Conservation (phyloP, 2,888 invertebrate genomes). For the Acleris laterana region DNA sequence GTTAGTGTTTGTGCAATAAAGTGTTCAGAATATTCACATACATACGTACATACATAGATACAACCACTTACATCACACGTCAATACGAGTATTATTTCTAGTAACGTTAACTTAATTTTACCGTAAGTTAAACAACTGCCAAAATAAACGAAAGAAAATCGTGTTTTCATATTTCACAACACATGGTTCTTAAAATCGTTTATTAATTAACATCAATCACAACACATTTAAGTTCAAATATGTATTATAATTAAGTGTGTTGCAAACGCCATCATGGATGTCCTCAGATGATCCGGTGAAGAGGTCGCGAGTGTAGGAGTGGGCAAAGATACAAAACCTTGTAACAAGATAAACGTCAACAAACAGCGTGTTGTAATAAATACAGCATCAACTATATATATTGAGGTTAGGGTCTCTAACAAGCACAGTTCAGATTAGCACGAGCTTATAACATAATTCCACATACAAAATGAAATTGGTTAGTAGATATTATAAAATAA, state of each 20-base stretch:
- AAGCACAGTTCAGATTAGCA: constrained; percentile 61
- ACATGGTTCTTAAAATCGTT: constrained; percentile 17
- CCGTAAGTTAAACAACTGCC: too few relatives aligned
- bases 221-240: constrained; percentile 47
- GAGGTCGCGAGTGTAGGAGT: constrained; percentile 62
- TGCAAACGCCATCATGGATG: constrained; percentile 61
- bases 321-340: constrained; percentile 68
- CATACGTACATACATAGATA: too few relatives aligned
- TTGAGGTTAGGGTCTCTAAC: constrained; percentile 58
- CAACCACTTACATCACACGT: too few relatives aligned
- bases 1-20: too few relatives aligned
- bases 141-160: too few relatives aligned
- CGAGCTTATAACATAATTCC: constrained; percentile 52
- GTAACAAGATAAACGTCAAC: constrained; percentile 64
- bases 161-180: constrained; percentile 1
- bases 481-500: constrained; percentile 45
- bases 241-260: constrained; percentile 59
- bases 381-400: constrained; percentile 71
- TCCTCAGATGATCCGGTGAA: constrained; percentile 64
- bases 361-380: constrained; percentile 68
- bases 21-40: too few relatives aligned
- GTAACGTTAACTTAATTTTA: too few relatives aligned
- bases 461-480: constrained; percentile 65
- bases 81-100: too few relatives aligned
- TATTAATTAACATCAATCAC: constrained; percentile 57